Conservation (phyloP, 2,113 vertebrate genomes). For the Dromas ardeola region DNA sequence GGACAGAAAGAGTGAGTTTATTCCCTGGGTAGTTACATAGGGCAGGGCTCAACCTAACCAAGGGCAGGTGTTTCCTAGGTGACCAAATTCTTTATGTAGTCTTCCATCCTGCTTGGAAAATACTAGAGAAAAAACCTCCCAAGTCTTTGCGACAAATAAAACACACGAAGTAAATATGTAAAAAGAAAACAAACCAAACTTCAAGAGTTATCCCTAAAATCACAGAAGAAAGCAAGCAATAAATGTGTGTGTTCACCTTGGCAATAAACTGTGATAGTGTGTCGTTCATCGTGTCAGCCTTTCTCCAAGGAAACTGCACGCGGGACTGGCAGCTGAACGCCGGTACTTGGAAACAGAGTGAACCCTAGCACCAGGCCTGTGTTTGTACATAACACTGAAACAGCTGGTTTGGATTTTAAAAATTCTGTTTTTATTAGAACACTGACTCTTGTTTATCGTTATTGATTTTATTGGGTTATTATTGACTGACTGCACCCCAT, state of each 20-base stretch:
- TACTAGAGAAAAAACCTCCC: background rate
- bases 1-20: background rate
- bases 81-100: background rate
- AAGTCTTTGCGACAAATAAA: background rate
- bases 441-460: slow-evolving; percentile 69
- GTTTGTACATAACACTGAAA: slow-evolving; percentile 25
- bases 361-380: background rate
- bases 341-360: background rate
- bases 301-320: background rate
- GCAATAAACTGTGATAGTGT: background rate
- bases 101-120: background rate
- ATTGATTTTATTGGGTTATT: slow-evolving; percentile 75
- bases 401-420: slow-evolving; percentile 63
- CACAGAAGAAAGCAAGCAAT: background rate
- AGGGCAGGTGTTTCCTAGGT: background rate
- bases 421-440: slow-evolving; percentile 73
- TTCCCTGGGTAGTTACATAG: background rate
- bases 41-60: background rate
- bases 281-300: background rate
- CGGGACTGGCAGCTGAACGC: background rate
- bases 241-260: background rate
- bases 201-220: background rate
- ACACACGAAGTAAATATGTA: background rate
- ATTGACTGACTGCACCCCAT: slow-evolving; percentile 64
- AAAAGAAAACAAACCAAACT: background rate